phyloP scores from a whole-genome alignment of 2,888 invertebrate genomes.

The Plutella xylostella region DNA sequence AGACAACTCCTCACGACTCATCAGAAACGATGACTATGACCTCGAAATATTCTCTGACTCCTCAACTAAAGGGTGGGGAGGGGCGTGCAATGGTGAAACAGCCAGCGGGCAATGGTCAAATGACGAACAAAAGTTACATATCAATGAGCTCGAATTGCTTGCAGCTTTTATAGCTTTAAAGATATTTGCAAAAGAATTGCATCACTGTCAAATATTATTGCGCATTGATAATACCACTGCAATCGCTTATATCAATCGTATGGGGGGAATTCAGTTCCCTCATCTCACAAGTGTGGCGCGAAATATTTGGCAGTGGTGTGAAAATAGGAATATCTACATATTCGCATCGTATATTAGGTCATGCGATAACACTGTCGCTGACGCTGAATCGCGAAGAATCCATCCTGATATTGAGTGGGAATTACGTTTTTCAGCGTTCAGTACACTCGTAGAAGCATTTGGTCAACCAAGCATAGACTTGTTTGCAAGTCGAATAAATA shows the following conservation, averaged over 20 bases:
- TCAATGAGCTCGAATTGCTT: slow-evolving; percentile 3
- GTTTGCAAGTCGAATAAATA: slow-evolving; percentile 6
- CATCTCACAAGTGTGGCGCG: background rate
- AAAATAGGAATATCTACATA: background rate
- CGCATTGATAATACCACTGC: slow-evolving; percentile 8
- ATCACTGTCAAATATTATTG: slow-evolving; percentile 1
- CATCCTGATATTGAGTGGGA: slow-evolving; percentile 3
- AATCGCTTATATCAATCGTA: slow-evolving; percentile 1
- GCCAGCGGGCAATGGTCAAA: slow-evolving; percentile 6
- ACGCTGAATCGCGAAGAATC: background rate
- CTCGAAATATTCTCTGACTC: background rate
- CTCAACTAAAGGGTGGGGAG: background rate
- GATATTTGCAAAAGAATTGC: slow-evolving; percentile 1
- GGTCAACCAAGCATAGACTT: slow-evolving; percentile 7
- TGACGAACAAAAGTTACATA: background rate
- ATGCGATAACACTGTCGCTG: slow-evolving; percentile 1
- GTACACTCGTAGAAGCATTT: no score
- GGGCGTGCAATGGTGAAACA: background rate
- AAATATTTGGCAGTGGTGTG: slow-evolving; percentile 10
- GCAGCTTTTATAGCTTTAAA: slow-evolving; percentile 8
- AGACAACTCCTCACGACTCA: background rate
- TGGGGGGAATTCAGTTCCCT: slow-evolving; percentile 7
- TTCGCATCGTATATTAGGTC: slow-evolving; percentile 6
- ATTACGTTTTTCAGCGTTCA: no score
- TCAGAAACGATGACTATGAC: background rate